Conservation (phyloP, 2,797 vertebrate species). For the Vespertilio murinus region DNA sequence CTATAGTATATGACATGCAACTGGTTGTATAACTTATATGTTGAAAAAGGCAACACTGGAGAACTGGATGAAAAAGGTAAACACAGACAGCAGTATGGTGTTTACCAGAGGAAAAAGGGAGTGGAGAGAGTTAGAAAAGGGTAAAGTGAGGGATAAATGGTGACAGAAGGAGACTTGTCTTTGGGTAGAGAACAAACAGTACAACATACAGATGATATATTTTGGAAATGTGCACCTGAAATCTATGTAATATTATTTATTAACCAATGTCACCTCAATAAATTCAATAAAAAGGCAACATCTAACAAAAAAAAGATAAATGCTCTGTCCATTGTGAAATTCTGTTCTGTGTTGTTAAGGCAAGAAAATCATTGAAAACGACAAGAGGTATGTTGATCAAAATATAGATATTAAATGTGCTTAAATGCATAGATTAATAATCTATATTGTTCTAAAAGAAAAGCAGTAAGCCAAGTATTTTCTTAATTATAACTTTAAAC, state of each 20-base stretch:
- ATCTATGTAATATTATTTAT: neutral
- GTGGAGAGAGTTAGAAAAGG: neutral
- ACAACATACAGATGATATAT: neutral
- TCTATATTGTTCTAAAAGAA: constrained; percentile 10
- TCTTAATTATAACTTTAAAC: constrained; percentile 48
- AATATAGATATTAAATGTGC: constrained; percentile 21
- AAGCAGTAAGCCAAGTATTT: neutral
- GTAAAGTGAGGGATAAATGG: neutral
- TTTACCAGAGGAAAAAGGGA: neutral
- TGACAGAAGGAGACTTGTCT: neutral
- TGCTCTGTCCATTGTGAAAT: constrained; percentile 19
- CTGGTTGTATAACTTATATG: neutral
- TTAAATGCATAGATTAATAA: constrained; percentile 45
- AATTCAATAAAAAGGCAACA: neutral
- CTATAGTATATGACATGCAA: neutral
- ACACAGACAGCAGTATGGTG: neutral
- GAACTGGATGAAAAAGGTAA: neutral
- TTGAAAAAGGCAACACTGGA: neutral
- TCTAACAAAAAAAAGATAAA: constrained; percentile 52
- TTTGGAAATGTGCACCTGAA: neutral
- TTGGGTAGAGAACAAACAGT: neutral
- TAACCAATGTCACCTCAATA: neutral
- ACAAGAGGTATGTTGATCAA: constrained; percentile 17
- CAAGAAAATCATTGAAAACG: constrained; percentile 41
- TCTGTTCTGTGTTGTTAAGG: neutral